Percentiles rank a stretch among this genome's conserved stretches.
phyloP scores from a whole-genome alignment of 2,113 vertebrate genomes.

The Nettapus auritus region DNA sequence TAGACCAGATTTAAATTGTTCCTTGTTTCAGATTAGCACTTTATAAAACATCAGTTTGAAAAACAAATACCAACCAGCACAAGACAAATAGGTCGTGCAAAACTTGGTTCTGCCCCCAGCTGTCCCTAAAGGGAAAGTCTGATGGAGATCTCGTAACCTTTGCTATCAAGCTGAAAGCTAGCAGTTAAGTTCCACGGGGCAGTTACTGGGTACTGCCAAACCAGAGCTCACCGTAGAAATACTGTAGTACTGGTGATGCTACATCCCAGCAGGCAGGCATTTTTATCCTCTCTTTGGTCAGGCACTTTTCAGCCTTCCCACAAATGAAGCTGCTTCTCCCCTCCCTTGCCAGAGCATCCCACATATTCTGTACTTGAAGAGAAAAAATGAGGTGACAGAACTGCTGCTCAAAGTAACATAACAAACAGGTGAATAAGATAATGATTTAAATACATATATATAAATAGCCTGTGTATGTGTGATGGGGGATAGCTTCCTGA shows the following conservation, averaged over 20 bases:
- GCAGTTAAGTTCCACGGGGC: neutral
- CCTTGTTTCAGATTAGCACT: neutral
- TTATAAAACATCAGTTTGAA: neutral
- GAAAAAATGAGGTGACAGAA: neutral
- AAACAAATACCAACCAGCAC: neutral
- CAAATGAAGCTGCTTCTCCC: neutral
- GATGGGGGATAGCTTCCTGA: neutral
- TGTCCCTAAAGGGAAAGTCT: neutral
- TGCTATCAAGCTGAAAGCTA: neutral
- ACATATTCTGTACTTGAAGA: neutral
- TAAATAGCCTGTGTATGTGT: fast-evolving
- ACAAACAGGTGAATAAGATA: neutral
- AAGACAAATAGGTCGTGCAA: neutral
- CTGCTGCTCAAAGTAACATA: neutral
- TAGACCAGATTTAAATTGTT: constrained; percentile 1
- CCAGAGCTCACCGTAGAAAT: neutral
- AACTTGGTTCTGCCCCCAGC: neutral
- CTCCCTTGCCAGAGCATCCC: neutral
- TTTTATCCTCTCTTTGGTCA: neutral
- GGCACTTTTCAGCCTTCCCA: constrained; percentile 9
- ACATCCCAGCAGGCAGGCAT: neutral
- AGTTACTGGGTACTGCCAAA: neutral
- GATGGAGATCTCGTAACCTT: neutral
- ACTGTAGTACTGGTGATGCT: neutral
- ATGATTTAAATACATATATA: neutral